Evolutionary conservation across 2,888 invertebrate species (phyloP), one percentile per base, ranked within the genome.

Genomic region (Eupsilia transversa): DNA sequence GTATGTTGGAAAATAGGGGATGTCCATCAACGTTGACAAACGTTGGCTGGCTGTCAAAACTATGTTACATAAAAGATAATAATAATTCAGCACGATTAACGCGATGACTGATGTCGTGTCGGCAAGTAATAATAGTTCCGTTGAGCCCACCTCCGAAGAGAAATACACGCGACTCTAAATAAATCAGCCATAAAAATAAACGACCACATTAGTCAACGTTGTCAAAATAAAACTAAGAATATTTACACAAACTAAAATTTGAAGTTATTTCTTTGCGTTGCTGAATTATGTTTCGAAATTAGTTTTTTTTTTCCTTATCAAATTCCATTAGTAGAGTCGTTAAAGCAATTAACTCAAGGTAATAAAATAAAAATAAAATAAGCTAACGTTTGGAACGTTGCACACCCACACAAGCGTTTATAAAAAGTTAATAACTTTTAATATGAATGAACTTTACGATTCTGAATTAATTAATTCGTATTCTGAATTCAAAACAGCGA

Each of bases 151-250:
- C 94, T 91, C 90, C 90, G 90, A 91, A 90, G 90, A 91, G 91
- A 90, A 93, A 93, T 91, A 92, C 92, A 94, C 92, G 92, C 92
- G 92, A 91, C 93, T 94, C 91, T 92, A 94, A 95, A 95, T 94
- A 95, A 94, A 94, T 92, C 92, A 92, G 92, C 92, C 74, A 95
- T 95, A 94, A 95, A 96, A 95, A 95, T 96, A 96, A 96, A 96
- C 94, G 94, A 92, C 90, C 92, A 92, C 94, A 96, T 96, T 95
- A 95, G 94, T 96, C 95, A 96, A 93, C 94, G 91, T 89, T 95
- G 96, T 96, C 96, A 95, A 95, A 96, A 96, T 94, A 95, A 93
- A 93, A 93, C 92, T 90, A 90, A 88, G 90, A 93, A 93, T 93
- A 92, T 94, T 93, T 93, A 94, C 92, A 91, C 89, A 82, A 88